Percentiles rank a stretch among this genome's conserved stretches.
Evolutionary conservation across 1,140 invertebrate species (phyloP).

Genomic region (Caenorhabditis briggsae): DNA sequence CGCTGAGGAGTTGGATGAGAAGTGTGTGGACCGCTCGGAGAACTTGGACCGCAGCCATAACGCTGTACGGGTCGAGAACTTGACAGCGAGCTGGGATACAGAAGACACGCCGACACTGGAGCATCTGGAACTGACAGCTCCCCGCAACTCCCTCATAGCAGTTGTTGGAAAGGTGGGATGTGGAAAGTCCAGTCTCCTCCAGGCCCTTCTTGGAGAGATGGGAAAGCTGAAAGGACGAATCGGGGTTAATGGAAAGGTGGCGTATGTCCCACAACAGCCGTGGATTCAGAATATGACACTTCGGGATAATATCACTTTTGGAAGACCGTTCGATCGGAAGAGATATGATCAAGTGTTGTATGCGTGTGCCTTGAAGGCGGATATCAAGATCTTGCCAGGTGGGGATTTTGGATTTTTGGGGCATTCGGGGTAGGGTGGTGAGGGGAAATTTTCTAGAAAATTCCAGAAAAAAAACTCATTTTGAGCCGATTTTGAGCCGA

Average conservation of each 20-base stretch:
- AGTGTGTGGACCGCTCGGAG: slow-evolving; percentile 50
- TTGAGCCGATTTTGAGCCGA: no score
- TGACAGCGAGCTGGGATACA: slow-evolving; percentile 59
- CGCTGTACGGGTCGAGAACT: slow-evolving; percentile 54
- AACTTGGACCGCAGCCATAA: slow-evolving; percentile 31
- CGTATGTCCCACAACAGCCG: slow-evolving; percentile 80
- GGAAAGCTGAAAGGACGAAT: slow-evolving; percentile 63
- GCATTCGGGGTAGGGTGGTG: no score
- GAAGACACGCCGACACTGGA: slow-evolving; percentile 59
- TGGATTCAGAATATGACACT: slow-evolving; percentile 88
- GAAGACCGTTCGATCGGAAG: slow-evolving; percentile 79
- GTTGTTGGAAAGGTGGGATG: slow-evolving; percentile 85
- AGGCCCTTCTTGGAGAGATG: slow-evolving; percentile 81
- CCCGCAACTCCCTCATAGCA: slow-evolving; percentile 83
- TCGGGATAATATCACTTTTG: slow-evolving; percentile 88
- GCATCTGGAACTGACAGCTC: slow-evolving; percentile 66
- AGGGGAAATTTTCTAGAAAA: no score
- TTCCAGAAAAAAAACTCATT: no score
- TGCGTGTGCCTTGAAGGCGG: slow-evolving; percentile 81
- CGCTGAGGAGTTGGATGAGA: slow-evolving; percentile 73
- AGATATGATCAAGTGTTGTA: slow-evolving; percentile 79
- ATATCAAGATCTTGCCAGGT: slow-evolving; percentile 82
- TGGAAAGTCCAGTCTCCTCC: slow-evolving; percentile 86
- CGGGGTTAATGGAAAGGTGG: slow-evolving; percentile 57
- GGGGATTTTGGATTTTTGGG: no score